Conservation (phyloP, 1,140 invertebrate species). For the Thalassaphorura encarpata region DNA sequence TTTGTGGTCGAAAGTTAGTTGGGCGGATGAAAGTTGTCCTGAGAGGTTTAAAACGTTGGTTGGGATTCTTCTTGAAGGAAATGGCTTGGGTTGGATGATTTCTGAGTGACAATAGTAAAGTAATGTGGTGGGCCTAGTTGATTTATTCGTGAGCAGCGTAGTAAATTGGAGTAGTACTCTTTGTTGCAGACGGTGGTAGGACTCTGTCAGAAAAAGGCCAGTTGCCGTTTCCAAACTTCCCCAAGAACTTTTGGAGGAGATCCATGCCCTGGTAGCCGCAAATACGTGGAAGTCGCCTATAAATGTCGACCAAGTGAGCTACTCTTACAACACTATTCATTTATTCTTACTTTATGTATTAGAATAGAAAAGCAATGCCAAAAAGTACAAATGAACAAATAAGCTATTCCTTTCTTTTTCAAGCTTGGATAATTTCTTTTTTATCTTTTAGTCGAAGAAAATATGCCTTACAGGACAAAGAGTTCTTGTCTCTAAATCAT, state of each 20-base stretch:
- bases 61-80: too few relatives aligned
- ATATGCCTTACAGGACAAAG: too few relatives aligned
- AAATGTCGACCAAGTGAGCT: slow-evolving; percentile 91
- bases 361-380: background rate
- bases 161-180: slow-evolving; percentile 56
- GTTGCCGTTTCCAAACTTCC: slow-evolving; percentile 74
- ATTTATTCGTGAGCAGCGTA: background rate
- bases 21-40: too few relatives aligned
- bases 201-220: slow-evolving; percentile 77
- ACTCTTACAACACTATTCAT: background rate
- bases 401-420: background rate
- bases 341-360: background rate
- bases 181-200: slow-evolving; percentile 85
- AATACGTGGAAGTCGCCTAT: slow-evolving; percentile 85
- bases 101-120: too few relatives aligned
- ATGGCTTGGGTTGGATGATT: too few relatives aligned
- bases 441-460: too few relatives aligned
- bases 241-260: slow-evolving; percentile 69
- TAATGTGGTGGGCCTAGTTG: background rate
- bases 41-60: too few relatives aligned
- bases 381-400: background rate
- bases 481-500: too few relatives aligned
- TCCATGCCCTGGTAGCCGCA: slow-evolving; percentile 62
- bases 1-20: too few relatives aligned
- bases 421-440: too few relatives aligned